These are phyloP conservation scores for Palythoa grandiflora DNA, from an alignment of 92 coral and sea anemone genomes.

Conservation along the genomic window DNA sequence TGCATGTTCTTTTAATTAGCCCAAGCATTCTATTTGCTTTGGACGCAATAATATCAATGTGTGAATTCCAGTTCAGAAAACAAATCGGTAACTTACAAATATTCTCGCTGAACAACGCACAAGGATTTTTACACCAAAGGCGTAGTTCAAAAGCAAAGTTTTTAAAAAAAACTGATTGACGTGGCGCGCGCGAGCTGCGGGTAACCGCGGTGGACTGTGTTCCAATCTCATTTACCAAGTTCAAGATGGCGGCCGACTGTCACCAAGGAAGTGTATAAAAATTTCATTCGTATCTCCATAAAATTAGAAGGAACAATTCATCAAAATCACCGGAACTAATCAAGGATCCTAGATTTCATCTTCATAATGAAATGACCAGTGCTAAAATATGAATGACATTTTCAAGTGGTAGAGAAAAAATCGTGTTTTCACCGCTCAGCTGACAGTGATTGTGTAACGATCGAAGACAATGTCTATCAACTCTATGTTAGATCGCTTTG, in stretches of 20 bases:
- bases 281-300: slow-evolving; percentile 49
- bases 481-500: slow-evolving; percentile 50
- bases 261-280: slow-evolving; percentile 60
- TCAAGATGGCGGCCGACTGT: slow-evolving; percentile 70
- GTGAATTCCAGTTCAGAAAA: too few relatives aligned
- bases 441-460: neutral
- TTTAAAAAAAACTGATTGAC: neutral
- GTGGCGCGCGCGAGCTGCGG: too few relatives aligned
- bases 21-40: too few relatives aligned
- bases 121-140: too few relatives aligned
- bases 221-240: neutral
- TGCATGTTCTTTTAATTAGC: too few relatives aligned
- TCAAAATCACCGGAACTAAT: slow-evolving; percentile 27
- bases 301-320: neutral
- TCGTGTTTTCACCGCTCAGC: neutral
- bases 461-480: slow-evolving; percentile 20
- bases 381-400: neutral
- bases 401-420: neutral
- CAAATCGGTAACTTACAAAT: too few relatives aligned
- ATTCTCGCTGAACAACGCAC: too few relatives aligned
- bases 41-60: too few relatives aligned
- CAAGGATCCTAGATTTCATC: neutral
- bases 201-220: slow-evolving; percentile 53
- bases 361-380: neutral
- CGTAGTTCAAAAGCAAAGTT: neutral